phyloP scores from a whole-genome alignment of 2,888 invertebrate genomes.

The Drosophila setosimentum region DNA sequence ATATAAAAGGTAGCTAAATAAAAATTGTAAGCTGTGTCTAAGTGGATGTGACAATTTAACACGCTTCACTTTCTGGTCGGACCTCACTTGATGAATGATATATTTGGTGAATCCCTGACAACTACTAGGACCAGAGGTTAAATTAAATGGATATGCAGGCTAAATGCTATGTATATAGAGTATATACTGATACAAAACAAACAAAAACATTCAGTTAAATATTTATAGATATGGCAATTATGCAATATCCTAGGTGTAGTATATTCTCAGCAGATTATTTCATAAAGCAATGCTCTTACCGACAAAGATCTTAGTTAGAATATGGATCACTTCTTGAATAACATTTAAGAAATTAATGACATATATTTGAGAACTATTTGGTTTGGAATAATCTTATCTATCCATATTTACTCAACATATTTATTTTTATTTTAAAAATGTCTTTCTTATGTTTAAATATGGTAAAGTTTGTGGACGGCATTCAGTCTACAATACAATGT shows the following conservation, averaged over 20 bases:
- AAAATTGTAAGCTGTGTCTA: constrained; percentile 9
- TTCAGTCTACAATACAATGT: not conserved
- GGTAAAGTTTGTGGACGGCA: too few species aligned
- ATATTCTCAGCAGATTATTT: not conserved
- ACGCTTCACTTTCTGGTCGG: constrained; percentile 1
- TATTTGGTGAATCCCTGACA: constrained; percentile 42
- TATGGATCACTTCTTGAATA: not conserved
- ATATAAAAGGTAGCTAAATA: constrained; percentile 53
- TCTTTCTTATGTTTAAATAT: not conserved
- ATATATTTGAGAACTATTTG: not conserved
- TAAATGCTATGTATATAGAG: not conserved
- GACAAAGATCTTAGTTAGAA: not conserved
- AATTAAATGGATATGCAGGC: constrained; percentile 56
- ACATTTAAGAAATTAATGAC: not conserved
- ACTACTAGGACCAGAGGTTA: constrained; percentile 31
- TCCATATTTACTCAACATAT: not conserved
- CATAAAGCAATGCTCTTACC: not conserved
- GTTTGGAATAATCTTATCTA: not conserved
- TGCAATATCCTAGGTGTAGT: not conserved
- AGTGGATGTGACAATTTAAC: constrained; percentile 57
- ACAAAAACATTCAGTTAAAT: too few species aligned
- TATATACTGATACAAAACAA: not conserved
- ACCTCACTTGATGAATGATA: constrained; percentile 40
- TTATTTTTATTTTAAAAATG: not conserved
- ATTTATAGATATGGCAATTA: not conserved